Conservation (phyloP, 2,113 vertebrate species). For the Corythornis cristatus region DNA sequence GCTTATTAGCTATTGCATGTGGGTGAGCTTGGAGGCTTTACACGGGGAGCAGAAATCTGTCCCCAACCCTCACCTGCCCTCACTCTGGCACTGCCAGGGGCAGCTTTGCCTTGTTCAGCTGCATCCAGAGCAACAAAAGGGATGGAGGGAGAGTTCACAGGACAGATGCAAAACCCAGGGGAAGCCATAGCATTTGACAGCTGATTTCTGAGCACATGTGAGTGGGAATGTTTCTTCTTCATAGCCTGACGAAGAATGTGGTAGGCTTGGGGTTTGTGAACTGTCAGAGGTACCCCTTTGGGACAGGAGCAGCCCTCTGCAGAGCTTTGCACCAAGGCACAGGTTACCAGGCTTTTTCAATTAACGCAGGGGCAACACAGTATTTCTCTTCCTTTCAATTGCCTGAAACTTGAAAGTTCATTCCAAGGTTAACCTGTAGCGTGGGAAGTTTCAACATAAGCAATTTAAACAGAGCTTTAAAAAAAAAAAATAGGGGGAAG, state of each 20-base stretch:
- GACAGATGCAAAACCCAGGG: not conserved
- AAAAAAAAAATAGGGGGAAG: rapidly evolving
- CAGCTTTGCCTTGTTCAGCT: not conserved
- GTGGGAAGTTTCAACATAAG: not conserved
- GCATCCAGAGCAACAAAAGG: not conserved
- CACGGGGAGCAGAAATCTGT: not conserved
- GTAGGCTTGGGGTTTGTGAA: not conserved
- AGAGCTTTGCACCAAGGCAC: not conserved
- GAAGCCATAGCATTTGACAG: not conserved
- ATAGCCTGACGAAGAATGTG: not conserved
- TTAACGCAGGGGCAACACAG: not conserved
- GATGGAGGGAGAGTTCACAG: not conserved
- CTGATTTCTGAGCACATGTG: not conserved
- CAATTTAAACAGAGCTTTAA: not conserved
- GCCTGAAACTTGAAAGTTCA: not conserved
- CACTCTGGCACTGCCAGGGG: not conserved
- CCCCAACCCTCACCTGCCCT: not conserved
- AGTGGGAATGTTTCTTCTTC: not conserved
- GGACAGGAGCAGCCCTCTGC: not conserved
- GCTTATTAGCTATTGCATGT: not conserved
- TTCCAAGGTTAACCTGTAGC: not conserved
- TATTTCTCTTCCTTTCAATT: not conserved
- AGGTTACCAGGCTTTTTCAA: not conserved
- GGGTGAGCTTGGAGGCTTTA: conserved; percentile 23
- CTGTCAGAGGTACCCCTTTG: not conserved